phyloP scores from a whole-genome alignment of 2,113 vertebrate species.

The Psittacara wagleri region DNA sequence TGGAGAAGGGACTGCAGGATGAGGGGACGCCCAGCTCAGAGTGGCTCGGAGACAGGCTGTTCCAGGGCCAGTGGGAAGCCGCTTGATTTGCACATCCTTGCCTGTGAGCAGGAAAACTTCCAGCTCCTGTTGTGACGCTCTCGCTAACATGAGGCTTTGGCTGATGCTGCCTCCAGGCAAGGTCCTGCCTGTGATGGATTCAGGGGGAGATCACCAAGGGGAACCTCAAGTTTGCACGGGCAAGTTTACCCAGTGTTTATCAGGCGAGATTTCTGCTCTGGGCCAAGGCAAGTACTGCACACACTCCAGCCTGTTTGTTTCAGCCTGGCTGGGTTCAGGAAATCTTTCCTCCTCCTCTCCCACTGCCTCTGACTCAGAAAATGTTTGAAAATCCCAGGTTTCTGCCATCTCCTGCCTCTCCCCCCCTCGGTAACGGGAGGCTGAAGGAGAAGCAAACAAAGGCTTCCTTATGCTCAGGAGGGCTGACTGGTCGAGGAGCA shows the following conservation, averaged over 20 bases:
- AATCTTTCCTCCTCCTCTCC: slow-evolving; percentile 2
- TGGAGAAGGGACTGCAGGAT: rapidly evolving
- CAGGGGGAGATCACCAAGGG: not conserved
- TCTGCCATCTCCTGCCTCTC: not conserved
- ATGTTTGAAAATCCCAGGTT: slow-evolving; percentile 44
- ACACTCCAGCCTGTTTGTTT: not conserved
- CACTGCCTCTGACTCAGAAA: slow-evolving; percentile 38
- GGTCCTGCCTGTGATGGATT: not conserved
- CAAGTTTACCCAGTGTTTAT: not conserved
- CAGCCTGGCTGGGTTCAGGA: not conserved
- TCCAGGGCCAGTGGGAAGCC: rapidly evolving
- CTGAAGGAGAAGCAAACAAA: slow-evolving; percentile 48
- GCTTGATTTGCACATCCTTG: rapidly evolving
- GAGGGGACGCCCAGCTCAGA: rapidly evolving
- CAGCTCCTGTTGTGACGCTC: not conserved
- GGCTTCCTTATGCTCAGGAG: slow-evolving; percentile 18
- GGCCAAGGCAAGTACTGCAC: not conserved
- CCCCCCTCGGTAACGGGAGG: not conserved
- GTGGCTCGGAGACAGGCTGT: not conserved
- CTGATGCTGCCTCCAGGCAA: not conserved
- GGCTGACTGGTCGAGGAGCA: not conserved
- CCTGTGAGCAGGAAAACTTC: not conserved
- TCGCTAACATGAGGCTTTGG: rapidly evolving
- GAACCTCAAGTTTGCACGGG: not conserved
- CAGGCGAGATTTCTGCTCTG: not conserved